Conservation (phyloP, 2,888 invertebrate species). For the Nomada fucata region DNA sequence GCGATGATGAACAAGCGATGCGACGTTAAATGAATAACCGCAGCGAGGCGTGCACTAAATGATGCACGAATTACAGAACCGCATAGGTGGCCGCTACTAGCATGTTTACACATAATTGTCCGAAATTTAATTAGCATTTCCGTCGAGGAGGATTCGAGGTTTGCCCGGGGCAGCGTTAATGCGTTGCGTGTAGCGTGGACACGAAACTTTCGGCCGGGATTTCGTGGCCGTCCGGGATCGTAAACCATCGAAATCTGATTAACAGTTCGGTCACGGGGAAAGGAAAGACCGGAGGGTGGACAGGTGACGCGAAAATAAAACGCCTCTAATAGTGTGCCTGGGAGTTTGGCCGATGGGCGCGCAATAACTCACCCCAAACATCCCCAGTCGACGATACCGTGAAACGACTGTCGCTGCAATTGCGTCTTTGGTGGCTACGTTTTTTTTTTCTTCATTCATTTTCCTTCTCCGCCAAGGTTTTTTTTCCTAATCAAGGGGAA, state of each 20-base stretch:
- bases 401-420: conserved; percentile 20
- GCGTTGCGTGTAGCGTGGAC: conserved; percentile 30
- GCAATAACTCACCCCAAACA: conserved; percentile 6
- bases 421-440: background rate
- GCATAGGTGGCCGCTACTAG: conserved; percentile 26
- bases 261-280: conserved; percentile 21
- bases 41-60: conserved; percentile 33
- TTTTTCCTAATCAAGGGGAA: background rate
- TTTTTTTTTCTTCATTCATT: background rate
- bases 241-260: conserved; percentile 50
- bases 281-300: background rate
- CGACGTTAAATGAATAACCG: conserved; percentile 26
- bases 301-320: conserved; percentile 65
- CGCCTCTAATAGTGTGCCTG: conserved; percentile 67
- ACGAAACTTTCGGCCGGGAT: conserved; percentile 43
- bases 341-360: conserved; percentile 33
- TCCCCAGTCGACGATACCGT: background rate
- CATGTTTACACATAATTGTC: conserved; percentile 54
- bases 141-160: conserved; percentile 34
- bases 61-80: conserved; percentile 47
- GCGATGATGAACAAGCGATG: conserved; percentile 8
- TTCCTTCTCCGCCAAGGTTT: background rate
- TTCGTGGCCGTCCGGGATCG: conserved; percentile 4
- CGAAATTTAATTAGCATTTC: conserved; percentile 65
- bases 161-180: conserved; percentile 18